Evolutionary conservation across 2,888 invertebrate genomes (phyloP).

Genomic region (Tachina lurida): DNA sequence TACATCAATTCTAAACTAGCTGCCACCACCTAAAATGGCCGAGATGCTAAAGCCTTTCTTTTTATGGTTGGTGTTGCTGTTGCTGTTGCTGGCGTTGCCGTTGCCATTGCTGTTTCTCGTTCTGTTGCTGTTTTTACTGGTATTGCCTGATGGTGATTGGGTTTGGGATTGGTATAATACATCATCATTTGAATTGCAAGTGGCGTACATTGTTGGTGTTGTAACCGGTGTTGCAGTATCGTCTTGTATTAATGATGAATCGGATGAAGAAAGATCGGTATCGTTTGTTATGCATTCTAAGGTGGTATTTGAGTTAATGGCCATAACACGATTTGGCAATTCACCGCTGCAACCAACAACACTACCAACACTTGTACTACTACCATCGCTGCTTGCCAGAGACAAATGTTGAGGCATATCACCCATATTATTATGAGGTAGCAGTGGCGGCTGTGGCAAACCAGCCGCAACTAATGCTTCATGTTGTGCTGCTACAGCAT

Average conservation of each 20-base stretch:
- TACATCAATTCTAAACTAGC: constrained; percentile 73
- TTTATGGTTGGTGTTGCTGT: constrained; percentile 69
- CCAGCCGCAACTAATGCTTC: constrained; percentile 63
- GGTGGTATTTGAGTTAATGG: constrained; percentile 72
- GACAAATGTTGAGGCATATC: constrained; percentile 56
- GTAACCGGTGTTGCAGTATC: constrained; percentile 42
- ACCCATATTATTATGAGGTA: constrained; percentile 39
- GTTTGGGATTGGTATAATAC: constrained; percentile 67
- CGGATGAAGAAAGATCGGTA: constrained; percentile 71
- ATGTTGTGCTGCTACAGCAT: constrained; percentile 73
- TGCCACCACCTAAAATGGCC: constrained; percentile 81
- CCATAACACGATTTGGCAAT: constrained; percentile 71
- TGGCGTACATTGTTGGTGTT: constrained; percentile 66
- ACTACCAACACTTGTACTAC: constrained; percentile 7
- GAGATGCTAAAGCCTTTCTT: constrained; percentile 82
- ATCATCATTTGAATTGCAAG: constrained; percentile 62
- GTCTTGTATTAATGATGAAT: constrained; percentile 71
- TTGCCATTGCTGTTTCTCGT: constrained; percentile 53
- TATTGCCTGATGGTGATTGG: constrained; percentile 62
- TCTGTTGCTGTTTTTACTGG: constrained; percentile 37
- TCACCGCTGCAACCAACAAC: constrained; percentile 40
- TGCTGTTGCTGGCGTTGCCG: constrained; percentile 54
- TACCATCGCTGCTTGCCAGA: constrained; percentile 33
- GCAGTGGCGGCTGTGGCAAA: constrained; percentile 25
- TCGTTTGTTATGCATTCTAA: constrained; percentile 69